Evolutionary conservation across 2,888 invertebrate species (phyloP).

Genomic region (Petrolisthes cinctipes): DNA sequence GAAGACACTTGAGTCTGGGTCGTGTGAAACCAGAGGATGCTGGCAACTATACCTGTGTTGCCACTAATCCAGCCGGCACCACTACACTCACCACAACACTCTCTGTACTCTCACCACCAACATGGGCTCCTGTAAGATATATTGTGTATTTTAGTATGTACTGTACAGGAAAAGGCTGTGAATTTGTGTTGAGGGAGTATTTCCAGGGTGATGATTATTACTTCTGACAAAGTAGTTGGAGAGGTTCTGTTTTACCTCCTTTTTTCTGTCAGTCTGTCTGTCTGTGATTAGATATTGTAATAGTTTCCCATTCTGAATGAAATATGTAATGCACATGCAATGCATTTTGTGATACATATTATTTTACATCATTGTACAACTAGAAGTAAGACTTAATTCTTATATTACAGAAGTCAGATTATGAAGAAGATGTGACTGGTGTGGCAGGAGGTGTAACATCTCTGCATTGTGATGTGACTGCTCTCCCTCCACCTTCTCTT

Average conservation of each 20-base stretch:
- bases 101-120: constrained; percentile 44
- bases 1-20: constrained; percentile 38
- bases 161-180: neutral
- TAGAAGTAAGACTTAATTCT: neutral
- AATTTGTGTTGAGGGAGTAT: neutral
- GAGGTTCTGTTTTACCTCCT: too few relatives aligned
- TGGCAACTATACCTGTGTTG: constrained; percentile 60
- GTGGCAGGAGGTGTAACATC: constrained; percentile 22
- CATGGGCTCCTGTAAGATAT: constrained; percentile 35
- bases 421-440: constrained; percentile 43
- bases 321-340: too few relatives aligned
- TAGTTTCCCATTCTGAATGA: too few relatives aligned
- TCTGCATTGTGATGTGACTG: constrained; percentile 44
- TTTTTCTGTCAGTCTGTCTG: too few relatives aligned
- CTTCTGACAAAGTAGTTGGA: too few relatives aligned
- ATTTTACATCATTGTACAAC: too few relatives aligned
- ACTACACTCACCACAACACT: constrained; percentile 54
- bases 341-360: too few relatives aligned
- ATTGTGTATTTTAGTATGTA: neutral
- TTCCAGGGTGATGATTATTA: too few relatives aligned
- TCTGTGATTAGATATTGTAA: too few relatives aligned
- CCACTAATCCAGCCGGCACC: constrained; percentile 54
- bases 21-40: constrained; percentile 24
- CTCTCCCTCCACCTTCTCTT: constrained; percentile 47
- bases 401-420: constrained; percentile 32